These are phyloP conservation scores for Aplysia californica DNA, from an alignment of 1,140 invertebrate species.

Conservation along the genomic window DNA sequence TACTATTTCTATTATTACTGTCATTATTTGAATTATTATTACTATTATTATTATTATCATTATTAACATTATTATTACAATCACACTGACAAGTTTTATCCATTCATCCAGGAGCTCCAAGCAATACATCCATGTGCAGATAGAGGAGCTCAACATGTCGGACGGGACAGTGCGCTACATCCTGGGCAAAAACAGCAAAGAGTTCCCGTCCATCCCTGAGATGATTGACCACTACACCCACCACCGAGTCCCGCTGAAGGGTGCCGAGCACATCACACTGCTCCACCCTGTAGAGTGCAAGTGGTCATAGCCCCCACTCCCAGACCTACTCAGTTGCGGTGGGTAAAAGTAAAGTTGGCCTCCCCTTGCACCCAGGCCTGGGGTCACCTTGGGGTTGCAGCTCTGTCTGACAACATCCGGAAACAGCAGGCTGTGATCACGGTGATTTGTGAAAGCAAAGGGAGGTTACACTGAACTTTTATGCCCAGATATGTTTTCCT, in stretches of 20 bases:
- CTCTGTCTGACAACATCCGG: no score
- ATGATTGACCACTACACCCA: constrained; percentile 93
- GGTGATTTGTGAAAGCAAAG: no score
- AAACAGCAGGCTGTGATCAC: no score
- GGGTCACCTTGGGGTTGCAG: no score
- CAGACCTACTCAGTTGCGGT: no score
- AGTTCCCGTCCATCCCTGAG: constrained; percentile 89
- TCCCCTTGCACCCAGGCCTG: no score
- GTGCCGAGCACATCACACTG: constrained; percentile 94
- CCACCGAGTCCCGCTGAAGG: constrained; percentile 90
- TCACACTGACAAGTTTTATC: no score
- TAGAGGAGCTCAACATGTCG: constrained; percentile 19
- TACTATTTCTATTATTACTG: no score
- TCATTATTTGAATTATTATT: no score
- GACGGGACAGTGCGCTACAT: constrained; percentile 74
- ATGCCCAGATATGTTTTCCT: no score
- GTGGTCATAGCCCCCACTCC: constrained; percentile 27
- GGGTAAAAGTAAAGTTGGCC: no score
- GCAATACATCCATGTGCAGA: constrained; percentile 34
- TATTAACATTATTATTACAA: constrained; percentile 1
- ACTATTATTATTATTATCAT: not conserved
- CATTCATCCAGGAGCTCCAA: constrained; percentile 4
- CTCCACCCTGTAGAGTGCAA: constrained; percentile 77
- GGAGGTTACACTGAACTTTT: no score
- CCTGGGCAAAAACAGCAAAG: constrained; percentile 89